These are phyloP conservation scores for Tortrix viridana DNA, from an alignment of 2,888 invertebrate genomes.

Conservation along the genomic window DNA sequence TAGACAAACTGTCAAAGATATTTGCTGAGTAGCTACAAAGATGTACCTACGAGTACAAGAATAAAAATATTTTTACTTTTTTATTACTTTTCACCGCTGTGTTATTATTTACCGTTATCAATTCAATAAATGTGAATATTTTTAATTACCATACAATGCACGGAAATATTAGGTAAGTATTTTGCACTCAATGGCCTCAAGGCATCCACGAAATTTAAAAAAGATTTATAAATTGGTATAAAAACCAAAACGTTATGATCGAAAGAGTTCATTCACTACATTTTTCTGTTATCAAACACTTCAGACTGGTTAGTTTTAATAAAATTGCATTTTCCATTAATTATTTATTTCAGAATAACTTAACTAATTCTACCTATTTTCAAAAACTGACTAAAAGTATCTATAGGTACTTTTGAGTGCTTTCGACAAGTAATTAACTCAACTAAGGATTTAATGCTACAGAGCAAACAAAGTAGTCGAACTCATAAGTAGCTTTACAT, in stretches of 20 bases:
- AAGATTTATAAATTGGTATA: conserved; percentile 10
- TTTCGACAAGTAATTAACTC: too few relatives aligned
- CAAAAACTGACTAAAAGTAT: too few relatives aligned
- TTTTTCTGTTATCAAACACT: conserved; percentile 2
- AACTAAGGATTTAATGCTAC: too few relatives aligned
- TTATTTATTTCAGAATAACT: too few relatives aligned
- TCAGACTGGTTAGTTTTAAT: conserved; percentile 14
- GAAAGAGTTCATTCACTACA: conserved; percentile 1
- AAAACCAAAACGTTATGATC: not conserved
- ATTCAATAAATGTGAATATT: not conserved
- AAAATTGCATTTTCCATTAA: too few relatives aligned
- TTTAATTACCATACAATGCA: conserved; percentile 24
- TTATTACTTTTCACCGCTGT: not conserved
- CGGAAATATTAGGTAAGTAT: conserved; percentile 1
- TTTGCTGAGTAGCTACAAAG: conserved; percentile 53
- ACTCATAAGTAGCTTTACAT: too few relatives aligned
- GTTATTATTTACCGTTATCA: too few relatives aligned
- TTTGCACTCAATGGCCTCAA: conserved; percentile 19
- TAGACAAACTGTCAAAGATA: conserved; percentile 72
- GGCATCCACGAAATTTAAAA: conserved; percentile 1
- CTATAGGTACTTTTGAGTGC: too few relatives aligned
- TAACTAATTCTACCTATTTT: too few relatives aligned
- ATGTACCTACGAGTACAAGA: too few relatives aligned
- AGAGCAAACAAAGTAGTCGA: not conserved
- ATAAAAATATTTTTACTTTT: conserved; percentile 27